These are phyloP conservation scores for Amphiprion percula DNA, from an alignment of 2,113 vertebrate species.

Conservation along the genomic window DNA sequence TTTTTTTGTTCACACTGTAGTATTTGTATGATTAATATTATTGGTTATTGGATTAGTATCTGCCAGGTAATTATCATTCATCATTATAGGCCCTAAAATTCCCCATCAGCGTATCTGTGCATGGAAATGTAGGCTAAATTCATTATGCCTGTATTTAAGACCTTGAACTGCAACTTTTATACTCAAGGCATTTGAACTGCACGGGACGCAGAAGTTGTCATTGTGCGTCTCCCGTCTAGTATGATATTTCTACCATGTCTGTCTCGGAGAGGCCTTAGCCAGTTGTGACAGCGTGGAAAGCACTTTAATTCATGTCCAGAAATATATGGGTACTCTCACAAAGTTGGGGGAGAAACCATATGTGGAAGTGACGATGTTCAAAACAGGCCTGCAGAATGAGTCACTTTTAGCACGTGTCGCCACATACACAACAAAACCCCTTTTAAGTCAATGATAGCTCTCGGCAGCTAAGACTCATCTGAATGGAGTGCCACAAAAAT, in stretches of 20 bases:
- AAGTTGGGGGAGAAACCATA: constrained; percentile 19
- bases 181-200: no score
- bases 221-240: constrained; percentile 7
- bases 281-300: constrained; percentile 23
- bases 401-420: constrained; percentile 43
- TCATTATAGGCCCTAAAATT: no score
- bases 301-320: constrained; percentile 19
- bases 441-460: constrained; percentile 59
- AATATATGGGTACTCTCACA: no score
- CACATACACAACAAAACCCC: constrained; percentile 35
- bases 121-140: no score
- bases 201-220: background rate
- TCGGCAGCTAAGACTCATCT: constrained; percentile 44
- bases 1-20: no score
- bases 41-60: no score
- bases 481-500: constrained; percentile 52
- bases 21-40: no score
- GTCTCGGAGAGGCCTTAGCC: constrained; percentile 8
- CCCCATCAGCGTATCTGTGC: no score
- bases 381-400: constrained; percentile 54
- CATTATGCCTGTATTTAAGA: no score
- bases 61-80: no score
- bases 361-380: constrained; percentile 20
- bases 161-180: no score
- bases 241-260: constrained; percentile 10